Percentiles rank a stretch among this genome's conserved stretches.
Conservation (phyloP, 2,797 vertebrate genomes). For the Morus bassanus region DNA sequence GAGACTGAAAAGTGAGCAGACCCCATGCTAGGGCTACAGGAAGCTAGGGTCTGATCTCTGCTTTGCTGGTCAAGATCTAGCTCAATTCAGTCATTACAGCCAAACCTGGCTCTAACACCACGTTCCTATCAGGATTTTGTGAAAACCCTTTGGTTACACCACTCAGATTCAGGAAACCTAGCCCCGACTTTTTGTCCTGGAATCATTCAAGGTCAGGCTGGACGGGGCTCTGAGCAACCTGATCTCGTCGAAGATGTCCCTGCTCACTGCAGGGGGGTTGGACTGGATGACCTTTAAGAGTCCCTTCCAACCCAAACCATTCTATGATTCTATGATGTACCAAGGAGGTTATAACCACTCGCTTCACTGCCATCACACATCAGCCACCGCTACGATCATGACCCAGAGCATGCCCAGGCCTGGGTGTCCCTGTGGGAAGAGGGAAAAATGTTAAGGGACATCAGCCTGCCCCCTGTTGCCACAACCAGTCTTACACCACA, state of each 20-base stretch:
- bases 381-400: accelerated
- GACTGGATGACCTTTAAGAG: not conserved
- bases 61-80: not conserved
- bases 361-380: not conserved
- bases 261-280: not conserved
- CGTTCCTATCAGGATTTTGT: not conserved
- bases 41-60: not conserved
- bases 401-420: not conserved
- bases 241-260: not conserved
- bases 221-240: not conserved
- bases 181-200: not conserved
- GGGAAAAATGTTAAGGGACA: not conserved
- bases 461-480: not conserved
- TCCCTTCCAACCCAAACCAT: not conserved
- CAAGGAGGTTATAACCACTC: not conserved
- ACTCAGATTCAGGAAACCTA: not conserved
- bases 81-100: not conserved
- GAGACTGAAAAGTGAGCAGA: not conserved
- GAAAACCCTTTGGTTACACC: not conserved
- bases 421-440: not conserved
- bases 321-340: not conserved
- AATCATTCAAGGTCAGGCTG: not conserved
- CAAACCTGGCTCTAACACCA: not conserved
- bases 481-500: not conserved
- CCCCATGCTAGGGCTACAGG: not conserved